A percentile compares a stretch with the other conserved stretches of the same genome.
Conservation (phyloP, 2,797 vertebrate genomes). For the Microtus agrestis region DNA sequence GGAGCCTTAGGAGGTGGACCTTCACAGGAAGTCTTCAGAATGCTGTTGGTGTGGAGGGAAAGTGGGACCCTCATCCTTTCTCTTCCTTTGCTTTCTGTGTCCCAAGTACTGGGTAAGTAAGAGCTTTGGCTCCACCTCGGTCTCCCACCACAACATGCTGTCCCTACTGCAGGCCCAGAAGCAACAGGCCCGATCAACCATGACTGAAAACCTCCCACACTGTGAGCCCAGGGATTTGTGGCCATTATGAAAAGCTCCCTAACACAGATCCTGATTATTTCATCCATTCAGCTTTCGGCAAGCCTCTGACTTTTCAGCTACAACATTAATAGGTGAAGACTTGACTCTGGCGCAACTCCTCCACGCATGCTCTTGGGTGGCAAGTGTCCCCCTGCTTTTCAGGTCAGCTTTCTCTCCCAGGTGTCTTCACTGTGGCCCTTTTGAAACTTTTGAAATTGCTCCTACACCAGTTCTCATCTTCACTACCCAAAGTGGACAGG, state of each 20-base stretch:
- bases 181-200: not conserved
- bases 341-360: not conserved
- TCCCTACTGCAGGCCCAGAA: not conserved
- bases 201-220: not conserved
- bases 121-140: not conserved
- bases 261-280: not conserved
- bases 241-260: not conserved
- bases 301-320: not conserved
- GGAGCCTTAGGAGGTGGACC: not conserved
- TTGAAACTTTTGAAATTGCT: not conserved
- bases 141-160: not conserved
- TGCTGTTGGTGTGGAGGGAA: not conserved
- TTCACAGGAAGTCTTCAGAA: not conserved
- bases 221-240: not conserved
- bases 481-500: not conserved
- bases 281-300: not conserved
- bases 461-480: not conserved
- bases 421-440: not conserved
- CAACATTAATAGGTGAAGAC: not conserved
- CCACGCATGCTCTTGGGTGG: not conserved
- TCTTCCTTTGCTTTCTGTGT: not conserved
- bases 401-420: slow-evolving; percentile 38
- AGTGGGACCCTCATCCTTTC: too few relatives aligned
- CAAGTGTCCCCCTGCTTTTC: not conserved
- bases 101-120: not conserved